A percentile compares a stretch with the other conserved stretches of the same genome.
These are phyloP conservation scores for Lypha dubia DNA, from an alignment of 2,888 invertebrate genomes.

Conservation along the genomic window DNA sequence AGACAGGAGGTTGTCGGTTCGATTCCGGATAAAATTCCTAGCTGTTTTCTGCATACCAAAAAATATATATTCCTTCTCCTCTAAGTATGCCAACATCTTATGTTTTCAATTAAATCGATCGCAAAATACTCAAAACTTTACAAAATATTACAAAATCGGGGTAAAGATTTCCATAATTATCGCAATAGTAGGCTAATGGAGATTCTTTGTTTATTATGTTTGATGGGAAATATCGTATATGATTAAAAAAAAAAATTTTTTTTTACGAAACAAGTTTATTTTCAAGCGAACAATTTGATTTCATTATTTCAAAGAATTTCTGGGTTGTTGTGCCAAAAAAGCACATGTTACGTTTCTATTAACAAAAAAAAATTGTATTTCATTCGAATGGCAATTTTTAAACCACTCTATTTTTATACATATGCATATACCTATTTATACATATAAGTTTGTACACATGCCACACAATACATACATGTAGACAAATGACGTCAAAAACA, in stretches of 20 bases:
- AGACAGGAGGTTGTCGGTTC: too few species aligned
- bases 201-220: neutral
- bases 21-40: too few species aligned
- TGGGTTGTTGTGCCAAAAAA: slow-evolving; percentile 27
- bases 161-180: too few species aligned
- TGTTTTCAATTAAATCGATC: too few species aligned
- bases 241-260: neutral
- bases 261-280: slow-evolving; percentile 21
- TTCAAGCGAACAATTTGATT: slow-evolving; percentile 28
- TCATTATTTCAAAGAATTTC: slow-evolving; percentile 35
- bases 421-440: neutral
- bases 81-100: too few species aligned
- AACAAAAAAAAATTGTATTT: neutral
- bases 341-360: slow-evolving; percentile 2
- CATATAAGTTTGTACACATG: neutral
- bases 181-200: neutral
- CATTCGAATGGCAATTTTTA: neutral
- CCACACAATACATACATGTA: neutral
- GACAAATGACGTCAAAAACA: slow-evolving; percentile 39
- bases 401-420: neutral
- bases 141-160: too few species aligned
- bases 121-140: too few species aligned
- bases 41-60: too few species aligned
- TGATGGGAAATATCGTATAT: neutral
- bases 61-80: too few species aligned